Evolutionary conservation across 2,797 vertebrate species (phyloP).

Genomic region (Lacerta bilineata): DNA sequence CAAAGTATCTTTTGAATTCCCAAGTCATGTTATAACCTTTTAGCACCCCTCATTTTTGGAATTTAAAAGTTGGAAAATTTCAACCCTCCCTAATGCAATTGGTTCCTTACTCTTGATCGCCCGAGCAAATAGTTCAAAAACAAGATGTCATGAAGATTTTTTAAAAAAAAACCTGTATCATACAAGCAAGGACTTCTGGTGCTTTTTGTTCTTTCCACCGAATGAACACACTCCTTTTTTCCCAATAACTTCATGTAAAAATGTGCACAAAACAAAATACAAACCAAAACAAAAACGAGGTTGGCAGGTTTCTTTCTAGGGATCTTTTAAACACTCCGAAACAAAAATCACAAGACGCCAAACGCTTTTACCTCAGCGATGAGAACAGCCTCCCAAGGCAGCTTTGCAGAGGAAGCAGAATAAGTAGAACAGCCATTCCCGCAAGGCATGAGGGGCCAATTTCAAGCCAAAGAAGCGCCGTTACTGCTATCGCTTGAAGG

Average conservation of each 20-base stretch:
- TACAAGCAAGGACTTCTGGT: background rate
- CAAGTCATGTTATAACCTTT: no score
- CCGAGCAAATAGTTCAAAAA: background rate
- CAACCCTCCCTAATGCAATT: background rate
- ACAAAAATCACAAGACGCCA: background rate
- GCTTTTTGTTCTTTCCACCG: background rate
- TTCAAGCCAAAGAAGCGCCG: slow-evolving; percentile 90
- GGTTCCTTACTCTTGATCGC: background rate
- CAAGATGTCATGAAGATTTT: background rate
- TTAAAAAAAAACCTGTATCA: background rate
- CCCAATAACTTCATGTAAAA: background rate
- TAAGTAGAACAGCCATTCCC: slow-evolving; percentile 89
- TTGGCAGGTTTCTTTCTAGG: background rate
- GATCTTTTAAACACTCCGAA: background rate
- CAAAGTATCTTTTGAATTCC: no score
- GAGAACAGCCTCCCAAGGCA: slow-evolving; percentile 91
- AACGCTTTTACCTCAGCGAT: slow-evolving; percentile 85
- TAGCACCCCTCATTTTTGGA: no score
- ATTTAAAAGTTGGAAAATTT: no score
- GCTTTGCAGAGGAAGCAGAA: slow-evolving; percentile 91
- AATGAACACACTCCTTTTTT: background rate
- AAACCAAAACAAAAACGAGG: background rate
- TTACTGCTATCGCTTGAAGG: slow-evolving; percentile 88
- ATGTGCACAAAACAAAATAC: background rate
- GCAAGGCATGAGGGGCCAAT: slow-evolving; percentile 93